A percentile compares a stretch with the other conserved stretches of the same genome.
phyloP scores from a whole-genome alignment of 2,113 vertebrate genomes.

The Heterocephalus glaber region DNA sequence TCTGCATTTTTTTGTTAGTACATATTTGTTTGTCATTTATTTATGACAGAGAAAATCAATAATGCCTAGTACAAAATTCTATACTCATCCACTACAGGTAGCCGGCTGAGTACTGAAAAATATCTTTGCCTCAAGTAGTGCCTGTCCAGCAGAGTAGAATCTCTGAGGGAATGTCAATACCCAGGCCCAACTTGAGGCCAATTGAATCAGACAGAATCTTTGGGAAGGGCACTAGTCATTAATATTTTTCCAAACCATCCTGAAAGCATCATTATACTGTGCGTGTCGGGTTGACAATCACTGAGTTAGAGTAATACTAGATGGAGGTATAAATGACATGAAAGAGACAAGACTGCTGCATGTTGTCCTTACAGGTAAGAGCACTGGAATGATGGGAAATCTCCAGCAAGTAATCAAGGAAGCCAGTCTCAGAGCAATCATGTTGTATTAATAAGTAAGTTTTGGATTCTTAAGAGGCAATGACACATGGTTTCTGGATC shows the following conservation, averaged over 20 bases:
- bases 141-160: background rate
- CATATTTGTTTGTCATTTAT: background rate
- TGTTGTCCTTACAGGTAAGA: background rate
- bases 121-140: background rate
- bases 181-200: background rate
- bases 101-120: background rate
- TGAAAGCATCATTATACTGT: background rate
- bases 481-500: background rate
- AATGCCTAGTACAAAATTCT: background rate
- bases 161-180: background rate
- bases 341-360: background rate
- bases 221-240: background rate
- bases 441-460: background rate
- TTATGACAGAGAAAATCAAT: background rate
- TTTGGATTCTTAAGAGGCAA: background rate
- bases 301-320: background rate
- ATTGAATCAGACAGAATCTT: background rate
- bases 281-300: background rate
- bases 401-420: background rate
- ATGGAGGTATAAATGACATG: background rate
- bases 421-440: background rate
- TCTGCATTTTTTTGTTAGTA: background rate
- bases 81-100: background rate
- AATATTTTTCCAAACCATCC: conserved; percentile 8
- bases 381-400: background rate